These are phyloP conservation scores for Tetramorium bicarinatum DNA, from an alignment of 2,888 invertebrate genomes.

Conservation along the genomic window DNA sequence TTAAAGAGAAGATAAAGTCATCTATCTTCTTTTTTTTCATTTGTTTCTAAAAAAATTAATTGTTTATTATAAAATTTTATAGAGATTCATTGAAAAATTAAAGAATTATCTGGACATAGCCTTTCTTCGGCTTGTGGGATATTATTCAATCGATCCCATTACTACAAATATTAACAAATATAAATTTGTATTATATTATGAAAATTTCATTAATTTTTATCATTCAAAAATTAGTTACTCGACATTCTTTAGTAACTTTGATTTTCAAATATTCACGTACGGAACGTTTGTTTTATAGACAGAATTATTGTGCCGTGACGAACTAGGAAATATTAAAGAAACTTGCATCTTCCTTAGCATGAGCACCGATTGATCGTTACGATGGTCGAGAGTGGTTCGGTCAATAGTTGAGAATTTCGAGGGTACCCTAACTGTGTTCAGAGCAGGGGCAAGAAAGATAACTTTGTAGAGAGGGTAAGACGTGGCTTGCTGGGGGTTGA, in stretches of 20 bases:
- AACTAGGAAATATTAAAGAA: conserved; percentile 35
- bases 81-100: too few species aligned
- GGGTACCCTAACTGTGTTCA: conserved; percentile 75
- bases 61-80: too few species aligned
- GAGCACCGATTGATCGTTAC: conserved; percentile 72
- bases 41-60: too few species aligned
- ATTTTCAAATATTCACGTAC: neutral
- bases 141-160: too few species aligned
- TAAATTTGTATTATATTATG: neutral
- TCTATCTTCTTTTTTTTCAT: too few species aligned
- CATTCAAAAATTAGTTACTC: neutral
- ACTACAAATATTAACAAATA: too few species aligned
- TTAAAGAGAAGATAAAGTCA: too few species aligned
- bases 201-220: neutral
- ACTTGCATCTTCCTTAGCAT: conserved; percentile 53
- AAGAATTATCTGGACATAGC: too few species aligned
- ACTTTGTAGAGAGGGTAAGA: conserved; percentile 85
- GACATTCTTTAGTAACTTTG: neutral
- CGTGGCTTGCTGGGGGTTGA: conserved; percentile 85
- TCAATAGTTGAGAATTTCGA: conserved; percentile 79
- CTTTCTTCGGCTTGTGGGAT: too few species aligned
- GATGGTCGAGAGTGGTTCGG: conserved; percentile 75
- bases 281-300: neutral
- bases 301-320: neutral
- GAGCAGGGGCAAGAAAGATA: conserved; percentile 85